Evolutionary conservation across 2,888 invertebrate genomes (phyloP).

Genomic region (Brachypterus glaber): DNA sequence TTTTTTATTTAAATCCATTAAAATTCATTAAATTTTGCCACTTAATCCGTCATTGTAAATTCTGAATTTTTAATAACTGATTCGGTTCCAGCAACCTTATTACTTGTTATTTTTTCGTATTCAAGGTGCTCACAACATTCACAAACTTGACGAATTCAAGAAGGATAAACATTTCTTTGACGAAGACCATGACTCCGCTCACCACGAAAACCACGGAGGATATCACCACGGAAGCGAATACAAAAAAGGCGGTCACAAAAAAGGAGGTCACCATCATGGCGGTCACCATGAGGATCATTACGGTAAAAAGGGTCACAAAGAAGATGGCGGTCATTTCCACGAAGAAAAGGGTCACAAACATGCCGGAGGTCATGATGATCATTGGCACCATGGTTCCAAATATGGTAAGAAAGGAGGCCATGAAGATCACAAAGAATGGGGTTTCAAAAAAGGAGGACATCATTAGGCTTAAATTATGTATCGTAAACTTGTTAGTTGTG

Average conservation of each 20-base stretch:
- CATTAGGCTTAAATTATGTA: too few relatives aligned
- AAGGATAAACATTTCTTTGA: slow-evolving; percentile 82
- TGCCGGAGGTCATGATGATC: slow-evolving; percentile 66
- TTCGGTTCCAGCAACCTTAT: too few relatives aligned
- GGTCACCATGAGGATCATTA: slow-evolving; percentile 68
- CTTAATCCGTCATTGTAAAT: too few relatives aligned
- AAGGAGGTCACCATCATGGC: slow-evolving; percentile 72
- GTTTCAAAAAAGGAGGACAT: slow-evolving; percentile 45
- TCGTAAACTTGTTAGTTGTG: slow-evolving; percentile 15
- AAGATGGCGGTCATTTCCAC: slow-evolving; percentile 71
- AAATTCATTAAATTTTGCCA: too few relatives aligned
- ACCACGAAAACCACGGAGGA: slow-evolving; percentile 73
- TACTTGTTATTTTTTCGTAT: not conserved
- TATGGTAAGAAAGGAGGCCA: slow-evolving; percentile 73
- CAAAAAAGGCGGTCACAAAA: slow-evolving; percentile 72
- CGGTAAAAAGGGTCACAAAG: slow-evolving; percentile 70
- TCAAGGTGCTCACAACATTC: slow-evolving; percentile 64
- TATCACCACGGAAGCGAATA: slow-evolving; percentile 71
- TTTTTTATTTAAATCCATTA: too few relatives aligned
- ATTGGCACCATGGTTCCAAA: slow-evolving; percentile 63
- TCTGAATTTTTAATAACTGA: too few relatives aligned
- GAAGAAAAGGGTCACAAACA: slow-evolving; percentile 73
- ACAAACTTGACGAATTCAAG: slow-evolving; percentile 77
- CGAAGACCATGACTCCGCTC: slow-evolving; percentile 72
- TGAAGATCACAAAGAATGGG: slow-evolving; percentile 71